Base-by-base conservation (phyloP, 2,888 invertebrate species). In the Uropetala carovei region DNA sequence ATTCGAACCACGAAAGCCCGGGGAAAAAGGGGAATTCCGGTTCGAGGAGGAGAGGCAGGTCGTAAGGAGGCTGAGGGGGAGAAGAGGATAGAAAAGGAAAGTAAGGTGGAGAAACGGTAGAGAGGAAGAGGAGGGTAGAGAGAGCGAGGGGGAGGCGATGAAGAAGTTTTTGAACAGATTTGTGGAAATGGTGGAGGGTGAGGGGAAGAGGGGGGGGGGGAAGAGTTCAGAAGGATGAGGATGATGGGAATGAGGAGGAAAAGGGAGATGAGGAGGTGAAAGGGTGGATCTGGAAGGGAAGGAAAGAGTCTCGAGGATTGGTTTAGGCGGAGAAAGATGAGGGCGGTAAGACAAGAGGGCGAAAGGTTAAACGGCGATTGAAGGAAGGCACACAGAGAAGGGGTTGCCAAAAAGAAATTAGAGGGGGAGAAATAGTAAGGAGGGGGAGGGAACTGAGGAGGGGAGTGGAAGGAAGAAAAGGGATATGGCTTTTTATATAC, bases 1-100 rank as follows among this genome's bases (percentile, higher is more conserved):
- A 93, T 92, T 91, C 93, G 22, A 91, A 60, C 68, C 84, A 22
- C 91, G 86, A 59, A 59, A 60, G 86, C 14, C 30, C 86, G 68
- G 68, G 18, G 22, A 60, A 59, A 16, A 30, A 58, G 68, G 68
- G 18, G 22, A 18, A 68, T 58, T 30, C 60, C 60, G 16, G 27
- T 14, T 30, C 27, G 83, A n/a, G 11, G 57, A 57, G 13, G 30
- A 11, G 43, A 30, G 82, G 18, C 43, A 43, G 82, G 75, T 75
- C 22, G 75, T 27, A 30, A 82, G 30, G 30, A 43, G 7, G 83
- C 18, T n/a, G 4, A 43, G 83, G 82, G 57, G 43, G 5, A 9
- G 11, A 43, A 75, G 75, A n/a, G n/a, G n/a, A n/a, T n/a, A 10
- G 84, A 56, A 10, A 18, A n/a, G 57, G 18, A 8, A 10, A 57